These are phyloP conservation scores for Oceanites oceanicus DNA, from an alignment of 2,113 vertebrate genomes.

Conservation along the genomic window DNA sequence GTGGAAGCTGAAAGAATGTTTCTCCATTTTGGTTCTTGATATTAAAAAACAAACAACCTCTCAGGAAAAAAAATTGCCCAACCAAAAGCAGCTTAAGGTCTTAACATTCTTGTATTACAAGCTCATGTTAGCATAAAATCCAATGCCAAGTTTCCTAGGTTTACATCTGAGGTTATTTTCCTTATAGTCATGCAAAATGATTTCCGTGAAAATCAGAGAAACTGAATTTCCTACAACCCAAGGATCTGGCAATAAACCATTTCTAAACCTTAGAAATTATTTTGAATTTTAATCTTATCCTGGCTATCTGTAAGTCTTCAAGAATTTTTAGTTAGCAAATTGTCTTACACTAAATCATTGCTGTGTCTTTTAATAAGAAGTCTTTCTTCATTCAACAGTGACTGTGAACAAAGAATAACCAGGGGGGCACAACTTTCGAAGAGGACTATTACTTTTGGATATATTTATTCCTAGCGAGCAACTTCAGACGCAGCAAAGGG, in stretches of 20 bases:
- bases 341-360: not conserved
- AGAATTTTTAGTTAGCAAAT: not conserved
- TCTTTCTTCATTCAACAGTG: not conserved
- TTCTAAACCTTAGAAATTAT: not conserved
- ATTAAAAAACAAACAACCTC: constrained; percentile 9
- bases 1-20: not conserved
- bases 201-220: not conserved
- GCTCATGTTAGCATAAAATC: constrained; percentile 48
- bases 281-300: not conserved
- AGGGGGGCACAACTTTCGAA: not conserved
- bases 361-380: not conserved
- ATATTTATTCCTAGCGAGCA: not conserved
- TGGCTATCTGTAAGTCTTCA: not conserved
- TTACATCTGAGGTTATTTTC: constrained; percentile 14
- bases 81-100: constrained; percentile 60
- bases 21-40: constrained; percentile 10
- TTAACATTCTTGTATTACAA: constrained; percentile 67
- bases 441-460: not conserved
- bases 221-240: not conserved
- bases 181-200: not conserved
- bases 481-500: not conserved
- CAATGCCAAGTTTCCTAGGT: constrained; percentile 15
- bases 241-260: not conserved
- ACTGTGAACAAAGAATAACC: not conserved
- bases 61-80: not conserved